Base-by-base conservation (phyloP, 2,113 vertebrate species). In the Bothrops jararaca region DNA sequence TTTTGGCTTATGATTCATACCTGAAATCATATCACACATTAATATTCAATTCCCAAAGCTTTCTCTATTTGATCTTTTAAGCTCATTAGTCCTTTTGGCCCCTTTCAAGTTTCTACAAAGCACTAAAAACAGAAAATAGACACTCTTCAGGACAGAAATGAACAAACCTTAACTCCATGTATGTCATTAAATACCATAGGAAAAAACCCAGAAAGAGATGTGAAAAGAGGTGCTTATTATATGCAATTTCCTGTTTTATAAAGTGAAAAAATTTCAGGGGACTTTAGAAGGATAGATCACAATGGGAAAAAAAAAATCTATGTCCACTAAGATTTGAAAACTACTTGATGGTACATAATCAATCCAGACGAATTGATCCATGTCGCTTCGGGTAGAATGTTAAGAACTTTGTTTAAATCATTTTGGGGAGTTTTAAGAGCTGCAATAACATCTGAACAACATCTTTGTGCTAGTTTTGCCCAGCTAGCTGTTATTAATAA, bases 11-110 rank as follows among this genome's bases (percentile, higher is more conserved):
- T 56, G 4, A 88, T 2, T 93, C 6, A 10, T 54, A 80, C n/a
- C 92, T 91, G 90, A 93, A 93, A 92, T 88, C 89, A 64, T 90
- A 94, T 93, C 88, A 89, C 85, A 26, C 92, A 90, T 86, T 95
- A 89, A 86, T 93, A 93, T 95, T 94, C 29, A 85, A n/a, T 69
- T 92, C 39, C 91, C 39, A 24, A 29, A 5, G 93, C n/a, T 34
- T 93, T 69, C 9, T 93, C 10, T 15, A 50, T 86, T 60, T 94
- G 86, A 23, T 93, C 58, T 20, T 94, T 92, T 42, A n/a, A 69
- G 91, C 48, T 88, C 50, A n/a, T 88, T 93, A 57, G 92, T 93
- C 24, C 86, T 53, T 53, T 90, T 90, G 90, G 85, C 92, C 58
- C 92, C 54, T 22, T 90, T 29, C 48, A 2, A 1, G 0, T 48